Conservation (phyloP, 2,797 vertebrate species). For the Dromococcyx pavoninus region DNA sequence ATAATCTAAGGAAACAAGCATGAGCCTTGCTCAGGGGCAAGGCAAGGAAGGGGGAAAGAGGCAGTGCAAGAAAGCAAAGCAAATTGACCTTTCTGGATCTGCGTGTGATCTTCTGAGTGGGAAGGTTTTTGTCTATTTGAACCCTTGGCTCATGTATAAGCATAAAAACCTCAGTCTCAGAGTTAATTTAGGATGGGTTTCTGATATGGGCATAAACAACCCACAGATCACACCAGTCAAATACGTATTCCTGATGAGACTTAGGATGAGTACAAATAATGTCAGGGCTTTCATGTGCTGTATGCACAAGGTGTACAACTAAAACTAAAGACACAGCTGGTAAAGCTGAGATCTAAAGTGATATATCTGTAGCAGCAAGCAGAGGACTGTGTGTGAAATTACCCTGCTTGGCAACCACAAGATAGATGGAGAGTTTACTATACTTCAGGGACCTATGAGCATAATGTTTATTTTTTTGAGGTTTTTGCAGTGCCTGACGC, state of each 20-base stretch:
- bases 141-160: neutral
- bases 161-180: neutral
- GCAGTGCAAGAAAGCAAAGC: neutral
- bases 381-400: neutral
- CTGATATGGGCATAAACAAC: neutral
- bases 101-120: neutral
- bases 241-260: neutral
- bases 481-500: neutral
- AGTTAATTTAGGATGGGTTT: neutral
- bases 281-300: neutral
- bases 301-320: neutral
- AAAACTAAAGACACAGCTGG: neutral
- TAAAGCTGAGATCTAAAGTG: neutral
- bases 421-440: neutral
- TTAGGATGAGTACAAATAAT: neutral
- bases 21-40: neutral
- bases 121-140: neutral
- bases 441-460: neutral
- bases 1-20: neutral
- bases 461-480: slow-evolving; percentile 23
- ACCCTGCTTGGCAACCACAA: neutral
- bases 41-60: neutral
- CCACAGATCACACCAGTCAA: neutral
- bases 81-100: neutral
- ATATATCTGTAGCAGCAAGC: neutral